Conservation (phyloP, 2,113 vertebrate genomes). For the Motacilla alba region DNA sequence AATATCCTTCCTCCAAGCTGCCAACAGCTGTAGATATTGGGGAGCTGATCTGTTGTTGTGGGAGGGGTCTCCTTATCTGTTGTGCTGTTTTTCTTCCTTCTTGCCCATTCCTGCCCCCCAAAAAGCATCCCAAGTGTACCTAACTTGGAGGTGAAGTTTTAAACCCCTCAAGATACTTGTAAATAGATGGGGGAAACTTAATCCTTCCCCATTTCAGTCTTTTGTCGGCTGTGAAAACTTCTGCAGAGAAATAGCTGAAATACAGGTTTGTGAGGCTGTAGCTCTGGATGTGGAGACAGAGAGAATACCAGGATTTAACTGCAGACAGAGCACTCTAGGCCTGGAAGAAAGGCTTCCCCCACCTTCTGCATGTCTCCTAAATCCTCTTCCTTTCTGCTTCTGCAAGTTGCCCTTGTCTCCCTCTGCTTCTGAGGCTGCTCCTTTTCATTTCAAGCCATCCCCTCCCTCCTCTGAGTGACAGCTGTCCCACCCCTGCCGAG, state of each 20-base stretch:
- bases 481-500: constrained; percentile 42
- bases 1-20: not conserved
- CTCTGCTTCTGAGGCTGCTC: not conserved
- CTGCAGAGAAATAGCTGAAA: not conserved
- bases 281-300: not conserved
- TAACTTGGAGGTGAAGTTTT: not conserved
- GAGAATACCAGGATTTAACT: not conserved
- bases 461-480: constrained; percentile 3
- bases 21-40: no score
- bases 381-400: not conserved
- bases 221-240: not conserved
- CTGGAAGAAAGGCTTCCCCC: not conserved
- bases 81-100: not conserved
- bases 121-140: not conserved
- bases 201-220: not conserved
- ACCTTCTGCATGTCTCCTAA: not conserved
- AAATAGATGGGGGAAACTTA: not conserved
- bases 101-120: not conserved
- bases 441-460: not conserved
- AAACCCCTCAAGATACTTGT: not conserved
- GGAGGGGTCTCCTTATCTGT: not conserved
- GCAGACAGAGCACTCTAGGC: not conserved
- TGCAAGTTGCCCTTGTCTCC: not conserved
- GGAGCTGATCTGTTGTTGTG: not conserved
- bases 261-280: not conserved